phyloP scores from a whole-genome alignment of 2,888 invertebrate species.

The Pheosia tremula region DNA sequence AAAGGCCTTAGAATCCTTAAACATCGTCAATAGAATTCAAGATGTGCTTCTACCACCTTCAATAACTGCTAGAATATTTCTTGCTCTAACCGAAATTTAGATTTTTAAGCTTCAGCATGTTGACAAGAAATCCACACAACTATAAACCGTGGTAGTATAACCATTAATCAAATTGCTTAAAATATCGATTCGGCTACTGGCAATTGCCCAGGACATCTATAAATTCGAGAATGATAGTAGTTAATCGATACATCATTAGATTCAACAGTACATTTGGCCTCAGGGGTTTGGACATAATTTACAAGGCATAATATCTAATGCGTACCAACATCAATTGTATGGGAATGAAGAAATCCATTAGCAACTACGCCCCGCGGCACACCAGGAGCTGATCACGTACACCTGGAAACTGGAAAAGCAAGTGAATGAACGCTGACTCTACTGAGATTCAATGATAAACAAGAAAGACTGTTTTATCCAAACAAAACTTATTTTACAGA shows the following conservation, averaged over 20 bases:
- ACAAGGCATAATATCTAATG: constrained; percentile 40
- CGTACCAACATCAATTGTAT: constrained; percentile 37
- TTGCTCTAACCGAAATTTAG: too few species aligned
- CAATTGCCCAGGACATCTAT: constrained; percentile 13
- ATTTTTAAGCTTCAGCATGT: too few species aligned
- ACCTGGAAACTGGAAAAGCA: constrained; percentile 37
- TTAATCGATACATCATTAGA: constrained; percentile 34
- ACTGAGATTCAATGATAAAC: constrained; percentile 24
- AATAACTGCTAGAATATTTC: too few species aligned
- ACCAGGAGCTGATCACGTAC: constrained; percentile 28
- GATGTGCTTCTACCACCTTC: too few species aligned
- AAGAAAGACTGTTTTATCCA: constrained; percentile 9
- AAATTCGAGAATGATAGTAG: constrained; percentile 25
- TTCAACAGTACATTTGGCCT: constrained; percentile 40
- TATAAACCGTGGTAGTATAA: too few species aligned
- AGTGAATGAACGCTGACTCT: constrained; percentile 38
- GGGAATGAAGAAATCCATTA: constrained; percentile 59
- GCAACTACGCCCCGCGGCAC: constrained; percentile 32
- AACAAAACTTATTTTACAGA: too few species aligned
- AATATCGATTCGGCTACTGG: neutral
- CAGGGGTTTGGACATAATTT: constrained; percentile 41
- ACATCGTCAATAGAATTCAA: too few species aligned
- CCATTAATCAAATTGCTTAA: too few species aligned
- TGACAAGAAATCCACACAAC: too few species aligned
- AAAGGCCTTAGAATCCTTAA: too few species aligned